phyloP scores from a whole-genome alignment of 2,888 invertebrate genomes.

The Strigamia crassipes region DNA sequence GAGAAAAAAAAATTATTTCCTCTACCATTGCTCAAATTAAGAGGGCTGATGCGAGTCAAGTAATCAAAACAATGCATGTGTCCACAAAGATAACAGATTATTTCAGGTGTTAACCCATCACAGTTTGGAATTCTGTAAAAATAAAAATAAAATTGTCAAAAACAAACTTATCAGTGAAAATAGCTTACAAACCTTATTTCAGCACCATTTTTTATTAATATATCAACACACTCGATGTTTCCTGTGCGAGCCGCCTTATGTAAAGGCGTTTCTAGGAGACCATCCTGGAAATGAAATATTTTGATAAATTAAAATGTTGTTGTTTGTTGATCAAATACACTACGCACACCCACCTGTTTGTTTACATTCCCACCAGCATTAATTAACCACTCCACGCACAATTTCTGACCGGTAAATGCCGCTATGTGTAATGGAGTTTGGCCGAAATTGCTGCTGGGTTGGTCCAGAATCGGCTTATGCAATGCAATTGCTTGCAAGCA shows the following conservation, averaged over 20 bases:
- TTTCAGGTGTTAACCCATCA: background rate
- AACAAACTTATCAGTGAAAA: background rate
- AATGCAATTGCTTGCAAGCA: background rate
- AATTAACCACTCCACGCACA: background rate
- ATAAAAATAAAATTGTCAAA: background rate
- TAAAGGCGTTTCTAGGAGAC: slow-evolving; percentile 12
- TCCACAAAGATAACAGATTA: background rate
- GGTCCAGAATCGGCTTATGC: background rate
- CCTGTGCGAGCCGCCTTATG: slow-evolving; percentile 36
- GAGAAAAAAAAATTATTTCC: background rate
- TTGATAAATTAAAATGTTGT: background rate
- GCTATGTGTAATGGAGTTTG: background rate
- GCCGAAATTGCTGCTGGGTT: background rate
- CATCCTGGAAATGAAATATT: slow-evolving; percentile 3
- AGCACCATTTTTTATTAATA: background rate
- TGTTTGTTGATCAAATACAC: background rate
- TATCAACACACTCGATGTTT: background rate
- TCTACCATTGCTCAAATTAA: background rate
- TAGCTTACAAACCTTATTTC: background rate
- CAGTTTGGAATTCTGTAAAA: background rate
- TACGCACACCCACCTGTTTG: background rate
- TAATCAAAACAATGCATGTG: background rate
- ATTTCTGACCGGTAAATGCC: background rate
- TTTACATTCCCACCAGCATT: background rate
- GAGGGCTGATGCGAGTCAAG: background rate